Base-by-base conservation (phyloP, 2,797 vertebrate genomes). In the Sylvia borin region DNA sequence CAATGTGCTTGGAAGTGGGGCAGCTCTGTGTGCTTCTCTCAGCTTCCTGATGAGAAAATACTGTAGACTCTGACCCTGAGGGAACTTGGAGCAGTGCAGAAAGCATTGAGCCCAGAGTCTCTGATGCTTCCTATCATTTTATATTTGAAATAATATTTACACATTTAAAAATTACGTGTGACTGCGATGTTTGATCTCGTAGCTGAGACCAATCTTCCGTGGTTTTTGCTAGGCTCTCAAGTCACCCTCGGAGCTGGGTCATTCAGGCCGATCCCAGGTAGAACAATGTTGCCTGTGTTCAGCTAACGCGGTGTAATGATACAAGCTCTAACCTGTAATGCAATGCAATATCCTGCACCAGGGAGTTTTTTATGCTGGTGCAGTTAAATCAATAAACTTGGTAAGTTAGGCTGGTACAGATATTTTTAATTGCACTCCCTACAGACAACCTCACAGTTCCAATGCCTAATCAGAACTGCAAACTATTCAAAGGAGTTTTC, bases 361-460 rank as follows among this genome's bases (percentile, higher is more conserved):
- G 2, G 66, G 36, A 90, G 9, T 42, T 57, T 77, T 66, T 78
- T 75, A 19, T 24, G 34, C 70, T 24, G 29, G 51, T 53, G 85
- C 73, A 81, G n/a, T 70, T 75, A 45, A 68, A 92, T 83, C 92
- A 86, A 92, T 90, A 72, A 66, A 34, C 62, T 68, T 43, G 40
- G 42, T 77, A 74, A 85, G 17, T 74, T 47, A 83, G 47, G 16
- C 68, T 51, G 38, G 45, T 68, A 50, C 26, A 74, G 57, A 38
- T 79, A 87, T 74, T 94, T 93, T 95, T 88, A 88, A 94, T 92
- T 16, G 3, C 25, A 21, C 62, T 62, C 48, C 62, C 79, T 45
- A 55, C 14, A 40, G 90, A 79, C 77, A 80, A 45, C 38, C 55
- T 62, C 54, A 64, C 47, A 79, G 53, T 73, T 67, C 48, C 38